These are phyloP conservation scores for Rhinophrynus dorsalis DNA, from an alignment of 2,797 vertebrate genomes.

Conservation along the genomic window DNA sequence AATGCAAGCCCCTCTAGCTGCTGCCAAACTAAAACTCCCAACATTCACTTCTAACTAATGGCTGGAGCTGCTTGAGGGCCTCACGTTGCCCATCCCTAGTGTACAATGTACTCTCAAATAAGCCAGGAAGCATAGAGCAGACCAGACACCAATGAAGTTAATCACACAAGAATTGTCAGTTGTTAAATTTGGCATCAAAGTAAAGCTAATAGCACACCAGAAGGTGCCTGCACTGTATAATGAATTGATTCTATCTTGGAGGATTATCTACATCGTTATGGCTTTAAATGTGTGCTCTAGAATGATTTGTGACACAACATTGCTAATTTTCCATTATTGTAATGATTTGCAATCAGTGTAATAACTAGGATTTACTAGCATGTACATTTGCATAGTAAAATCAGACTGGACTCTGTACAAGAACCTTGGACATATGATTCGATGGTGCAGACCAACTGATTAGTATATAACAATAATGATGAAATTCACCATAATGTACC, in stretches of 20 bases:
- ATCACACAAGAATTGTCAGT: conserved; percentile 52
- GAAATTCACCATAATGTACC: too few relatives aligned
- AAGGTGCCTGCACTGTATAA: conserved; percentile 45
- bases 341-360: conserved; percentile 55
- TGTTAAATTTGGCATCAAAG: conserved; percentile 54
- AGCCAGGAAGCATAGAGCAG: conserved; percentile 37
- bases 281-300: conserved; percentile 52
- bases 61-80: too few relatives aligned
- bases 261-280: conserved; percentile 57
- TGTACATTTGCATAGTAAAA: conserved; percentile 48
- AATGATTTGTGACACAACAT: conserved; percentile 57
- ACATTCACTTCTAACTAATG: too few relatives aligned
- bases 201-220: conserved; percentile 56
- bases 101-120: conserved; percentile 51
- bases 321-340: conserved; percentile 54
- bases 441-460: too few relatives aligned
- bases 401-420: too few relatives aligned
- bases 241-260: conserved; percentile 57
- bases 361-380: conserved; percentile 42
- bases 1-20: too few relatives aligned
- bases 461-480: too few relatives aligned
- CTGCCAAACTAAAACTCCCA: too few relatives aligned
- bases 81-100: too few relatives aligned
- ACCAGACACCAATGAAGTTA: conserved; percentile 42
- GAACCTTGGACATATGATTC: too few relatives aligned